phyloP scores from a whole-genome alignment of 2,113 vertebrate genomes.

The Triplophysa siluroides region DNA sequence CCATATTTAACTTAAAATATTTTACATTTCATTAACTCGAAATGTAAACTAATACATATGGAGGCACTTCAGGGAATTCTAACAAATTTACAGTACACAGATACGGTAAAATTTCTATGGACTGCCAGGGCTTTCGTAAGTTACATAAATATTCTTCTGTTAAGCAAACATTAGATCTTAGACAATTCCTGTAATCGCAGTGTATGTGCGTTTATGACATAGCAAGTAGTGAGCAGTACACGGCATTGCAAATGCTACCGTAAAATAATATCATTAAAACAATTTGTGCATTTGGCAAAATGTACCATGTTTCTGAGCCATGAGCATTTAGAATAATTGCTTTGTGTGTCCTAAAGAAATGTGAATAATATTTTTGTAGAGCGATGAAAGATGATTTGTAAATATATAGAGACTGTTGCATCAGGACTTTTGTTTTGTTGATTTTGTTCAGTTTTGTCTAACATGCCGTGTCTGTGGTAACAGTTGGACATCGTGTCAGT shows the following conservation, averaged over 20 bases:
- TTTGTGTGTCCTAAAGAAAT: slow-evolving; percentile 71
- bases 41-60: slow-evolving; percentile 18
- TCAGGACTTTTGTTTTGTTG: slow-evolving; percentile 65
- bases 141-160: background rate
- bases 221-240: slow-evolving; percentile 32
- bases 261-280: slow-evolving; percentile 13
- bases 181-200: background rate
- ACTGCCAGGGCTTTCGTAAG: background rate
- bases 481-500: slow-evolving; percentile 53
- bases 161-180: background rate
- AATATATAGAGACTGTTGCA: slow-evolving; percentile 78
- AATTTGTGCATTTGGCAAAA: slow-evolving; percentile 41
- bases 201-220: background rate
- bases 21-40: background rate
- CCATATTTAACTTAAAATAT: slow-evolving; percentile 1
- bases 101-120: background rate
- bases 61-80: slow-evolving; percentile 14
- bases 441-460: slow-evolving; percentile 77
- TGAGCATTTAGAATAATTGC: slow-evolving; percentile 22
- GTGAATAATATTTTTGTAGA: slow-evolving; percentile 99
- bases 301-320: slow-evolving; percentile 26
- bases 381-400: slow-evolving; percentile 86
- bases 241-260: slow-evolving; percentile 44
- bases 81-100: background rate
- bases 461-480: slow-evolving; percentile 75